Conservation (phyloP, 2,797 vertebrate species). For the Chanos chanos region DNA sequence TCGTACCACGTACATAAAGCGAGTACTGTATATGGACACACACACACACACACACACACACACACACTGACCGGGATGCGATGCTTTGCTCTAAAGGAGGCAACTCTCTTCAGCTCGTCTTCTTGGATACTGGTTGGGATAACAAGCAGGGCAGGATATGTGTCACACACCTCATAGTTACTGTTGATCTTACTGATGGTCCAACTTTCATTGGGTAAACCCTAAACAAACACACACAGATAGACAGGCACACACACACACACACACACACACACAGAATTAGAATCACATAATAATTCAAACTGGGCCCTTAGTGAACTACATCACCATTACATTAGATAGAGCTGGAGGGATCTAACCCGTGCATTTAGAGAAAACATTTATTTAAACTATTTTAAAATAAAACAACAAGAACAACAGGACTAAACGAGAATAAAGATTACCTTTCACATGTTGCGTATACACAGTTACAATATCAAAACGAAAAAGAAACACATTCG, state of each 20-base stretch:
- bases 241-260: background rate
- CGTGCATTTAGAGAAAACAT: too few relatives aligned
- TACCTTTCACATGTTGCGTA: too few relatives aligned
- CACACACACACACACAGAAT: too few relatives aligned
- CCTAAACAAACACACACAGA: constrained; percentile 61
- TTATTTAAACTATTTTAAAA: too few relatives aligned
- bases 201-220: constrained; percentile 97
- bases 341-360: too few relatives aligned
- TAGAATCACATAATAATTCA: background rate
- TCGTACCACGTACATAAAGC: background rate
- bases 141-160: constrained; percentile 87
- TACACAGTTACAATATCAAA: too few relatives aligned
- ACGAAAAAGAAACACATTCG: too few relatives aligned
- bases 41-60: constrained; percentile 5
- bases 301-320: background rate
- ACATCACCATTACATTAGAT: background rate
- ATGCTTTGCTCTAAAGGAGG: constrained; percentile 86
- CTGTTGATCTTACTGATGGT: constrained; percentile 90
- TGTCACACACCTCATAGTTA: constrained; percentile 89
- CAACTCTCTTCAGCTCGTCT: constrained; percentile 85
- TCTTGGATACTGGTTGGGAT: constrained; percentile 89
- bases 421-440: too few relatives aligned
- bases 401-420: too few relatives aligned
- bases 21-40: constrained; percentile 1
- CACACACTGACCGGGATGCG: constrained; percentile 84